Evolutionary conservation across 92 coral and sea anemone genomes (phyloP).

Genomic region (Pocillopora meandrina): DNA sequence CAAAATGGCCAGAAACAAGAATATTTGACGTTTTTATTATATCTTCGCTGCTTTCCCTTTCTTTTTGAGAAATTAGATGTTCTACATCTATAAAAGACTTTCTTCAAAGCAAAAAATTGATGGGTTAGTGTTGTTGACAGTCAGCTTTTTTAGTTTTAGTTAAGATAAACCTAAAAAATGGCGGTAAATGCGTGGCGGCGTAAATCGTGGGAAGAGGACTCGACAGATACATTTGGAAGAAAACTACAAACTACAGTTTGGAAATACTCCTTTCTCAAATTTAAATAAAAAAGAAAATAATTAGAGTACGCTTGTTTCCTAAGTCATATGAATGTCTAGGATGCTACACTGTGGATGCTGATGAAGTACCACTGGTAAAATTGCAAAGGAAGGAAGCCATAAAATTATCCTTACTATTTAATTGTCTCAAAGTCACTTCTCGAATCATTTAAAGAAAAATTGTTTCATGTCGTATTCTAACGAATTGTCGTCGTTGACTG

Average conservation of each 20-base stretch:
- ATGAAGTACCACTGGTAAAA: slow-evolving; percentile 8
- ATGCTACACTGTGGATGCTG: slow-evolving; percentile 1
- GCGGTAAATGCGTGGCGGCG: slow-evolving; percentile 6
- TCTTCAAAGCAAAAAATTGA: neutral
- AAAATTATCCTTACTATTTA: neutral
- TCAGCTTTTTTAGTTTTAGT: slow-evolving; percentile 31
- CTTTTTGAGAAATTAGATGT: neutral
- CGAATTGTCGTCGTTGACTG: no score
- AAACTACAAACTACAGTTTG: neutral
- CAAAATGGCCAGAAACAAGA: slow-evolving; percentile 62
- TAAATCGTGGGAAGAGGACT: neutral
- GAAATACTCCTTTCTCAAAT: neutral
- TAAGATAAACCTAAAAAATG: slow-evolving; percentile 23
- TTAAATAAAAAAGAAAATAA: neutral
- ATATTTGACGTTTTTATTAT: neutral
- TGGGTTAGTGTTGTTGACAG: neutral
- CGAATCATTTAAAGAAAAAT: neutral
- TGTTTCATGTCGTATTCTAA: neutral
- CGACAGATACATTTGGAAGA: neutral
- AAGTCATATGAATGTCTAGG: slow-evolving; percentile 13
- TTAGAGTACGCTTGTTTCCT: neutral
- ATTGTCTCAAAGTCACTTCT: slow-evolving; percentile 11
- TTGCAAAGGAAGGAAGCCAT: slow-evolving; percentile 13
- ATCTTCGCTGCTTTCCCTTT: neutral
- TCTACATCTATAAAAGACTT: neutral